These are phyloP conservation scores for Rambutsinella grinnellia DNA, from an alignment of 2,888 invertebrate species.

Conservation along the genomic window DNA sequence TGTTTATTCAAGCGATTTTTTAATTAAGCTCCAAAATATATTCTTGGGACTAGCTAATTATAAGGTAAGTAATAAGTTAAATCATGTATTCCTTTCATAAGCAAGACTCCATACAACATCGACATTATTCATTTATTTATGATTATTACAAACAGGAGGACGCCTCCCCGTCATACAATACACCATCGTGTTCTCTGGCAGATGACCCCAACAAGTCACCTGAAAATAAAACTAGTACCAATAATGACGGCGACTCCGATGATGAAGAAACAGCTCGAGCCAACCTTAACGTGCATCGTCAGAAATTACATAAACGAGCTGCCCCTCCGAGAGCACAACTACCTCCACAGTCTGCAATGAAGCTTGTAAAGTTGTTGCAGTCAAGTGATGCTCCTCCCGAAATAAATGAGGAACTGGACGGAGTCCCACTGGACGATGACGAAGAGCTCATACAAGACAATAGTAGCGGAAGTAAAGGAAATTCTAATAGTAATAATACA, in stretches of 20 bases:
- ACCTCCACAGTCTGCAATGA: slow-evolving; percentile 63
- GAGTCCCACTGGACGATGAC: slow-evolving; percentile 73
- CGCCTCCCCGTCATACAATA: too few relatives aligned
- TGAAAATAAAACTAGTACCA: too few relatives aligned
- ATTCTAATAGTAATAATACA: too few relatives aligned
- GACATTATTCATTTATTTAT: too few relatives aligned
- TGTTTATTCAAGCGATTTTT: slow-evolving; percentile 93
- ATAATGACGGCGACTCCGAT: too few relatives aligned
- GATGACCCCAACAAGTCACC: too few relatives aligned
- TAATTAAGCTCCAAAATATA: slow-evolving; percentile 87
- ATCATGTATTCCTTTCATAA: too few relatives aligned
- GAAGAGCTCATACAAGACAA: neutral
- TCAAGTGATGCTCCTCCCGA: slow-evolving; percentile 67
- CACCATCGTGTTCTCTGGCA: too few relatives aligned
- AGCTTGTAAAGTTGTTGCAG: slow-evolving; percentile 61
- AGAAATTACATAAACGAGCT: slow-evolving; percentile 37
- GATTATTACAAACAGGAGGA: too few relatives aligned
- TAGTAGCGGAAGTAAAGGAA: neutral
- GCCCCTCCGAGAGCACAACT: slow-evolving; percentile 63
- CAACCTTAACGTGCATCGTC: slow-evolving; percentile 20
- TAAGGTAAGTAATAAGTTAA: slow-evolving; percentile 38
- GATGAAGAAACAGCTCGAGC: slow-evolving; percentile 67
- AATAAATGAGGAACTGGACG: slow-evolving; percentile 79
- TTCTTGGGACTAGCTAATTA: slow-evolving; percentile 81
- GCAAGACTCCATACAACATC: too few relatives aligned